Evolutionary conservation across 2,888 invertebrate genomes (phyloP).

Genomic region (Caenorhabditis virilis): DNA sequence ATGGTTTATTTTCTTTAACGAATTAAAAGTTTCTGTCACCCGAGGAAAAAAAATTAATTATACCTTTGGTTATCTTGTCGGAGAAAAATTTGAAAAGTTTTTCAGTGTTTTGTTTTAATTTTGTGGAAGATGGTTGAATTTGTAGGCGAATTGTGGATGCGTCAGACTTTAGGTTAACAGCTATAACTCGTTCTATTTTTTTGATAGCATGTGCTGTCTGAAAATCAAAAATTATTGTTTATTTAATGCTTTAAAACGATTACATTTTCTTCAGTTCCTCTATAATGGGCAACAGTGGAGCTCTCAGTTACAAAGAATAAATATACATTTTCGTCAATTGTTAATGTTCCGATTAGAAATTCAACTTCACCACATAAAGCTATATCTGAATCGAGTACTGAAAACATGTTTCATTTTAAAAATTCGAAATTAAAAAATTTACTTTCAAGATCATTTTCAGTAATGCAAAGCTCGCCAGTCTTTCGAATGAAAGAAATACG

Average conservation of each 20-base stretch:
- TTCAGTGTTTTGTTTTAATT: constrained; percentile 41
- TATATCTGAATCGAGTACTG: constrained; percentile 15
- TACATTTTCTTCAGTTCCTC: constrained; percentile 21
- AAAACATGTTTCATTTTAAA: background rate
- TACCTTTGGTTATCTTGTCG: constrained; percentile 30
- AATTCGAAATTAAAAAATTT: background rate
- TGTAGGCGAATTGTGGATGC: constrained; percentile 7
- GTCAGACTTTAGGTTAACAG: constrained; percentile 17
- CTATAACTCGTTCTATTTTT: constrained; percentile 28
- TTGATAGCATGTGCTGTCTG: constrained; percentile 22
- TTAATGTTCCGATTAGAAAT: constrained; percentile 45
- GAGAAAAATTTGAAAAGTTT: constrained; percentile 43
- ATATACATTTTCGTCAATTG: constrained; percentile 40
- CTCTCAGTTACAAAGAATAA: constrained; percentile 50
- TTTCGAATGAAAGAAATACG: constrained; percentile 21
- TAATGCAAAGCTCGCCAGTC: constrained; percentile 4
- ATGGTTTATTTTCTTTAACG: constrained; percentile 24
- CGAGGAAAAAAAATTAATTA: background rate
- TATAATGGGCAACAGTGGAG: constrained; percentile 36
- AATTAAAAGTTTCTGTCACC: constrained; percentile 5
- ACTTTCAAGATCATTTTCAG: background rate
- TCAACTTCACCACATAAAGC: constrained; percentile 41
- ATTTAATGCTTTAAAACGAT: constrained; percentile 1
- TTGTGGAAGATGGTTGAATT: constrained; percentile 14
- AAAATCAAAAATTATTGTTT: constrained; percentile 2